Evolutionary conservation across 2,888 invertebrate species (phyloP), one percentile per base, ranked within the genome.

Genomic region (Pristionchus arcanus): DNA sequence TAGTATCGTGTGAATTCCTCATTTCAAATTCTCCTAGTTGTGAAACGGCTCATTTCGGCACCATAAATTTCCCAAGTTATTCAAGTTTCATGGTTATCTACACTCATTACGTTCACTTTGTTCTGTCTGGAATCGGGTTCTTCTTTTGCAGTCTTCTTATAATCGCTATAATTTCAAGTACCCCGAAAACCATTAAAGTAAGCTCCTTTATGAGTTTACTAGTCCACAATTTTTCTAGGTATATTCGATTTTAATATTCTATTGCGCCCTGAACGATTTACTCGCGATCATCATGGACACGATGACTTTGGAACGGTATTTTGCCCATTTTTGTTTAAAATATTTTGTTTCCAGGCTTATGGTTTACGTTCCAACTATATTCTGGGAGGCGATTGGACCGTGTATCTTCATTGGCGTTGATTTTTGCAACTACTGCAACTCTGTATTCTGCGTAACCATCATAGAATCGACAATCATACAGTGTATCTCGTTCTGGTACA

Each of bases 401-500:
- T 77, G 74, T 21, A 77, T 42, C 9, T 16, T 25, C 42, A 25
- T 77, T 0, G 34, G 37, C 21, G 37, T 77, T 19, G 74, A 77
- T 25, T 21, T 77, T 5, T 77, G 74, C 74, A 77, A 77, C 31
- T 77, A 77, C n/a, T 77, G 74, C 74, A 77, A 77, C 16, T 77
- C 74, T 5, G 25, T 77, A 9, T 77, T 77, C 42, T 77, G 74
- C 42, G 74, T 37, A 21, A 77, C 74, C 4, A 42, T 37, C 25
- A 42, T 77, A 25, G 37, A 77, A 42, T 77, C 74, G 74, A 42
- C 42, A 5, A 42, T 42, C 16, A 77, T 77, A 1, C 74, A 77
- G 31, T 77, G 9, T 0, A 42, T 77, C 1, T 77, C 74, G 37
- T 77, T 77, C 11, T 77, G 74, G 74, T 77, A 77, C 74, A 77